Conservation (phyloP, 2,888 invertebrate species). For the Caenorhabditis sp. region DNA sequence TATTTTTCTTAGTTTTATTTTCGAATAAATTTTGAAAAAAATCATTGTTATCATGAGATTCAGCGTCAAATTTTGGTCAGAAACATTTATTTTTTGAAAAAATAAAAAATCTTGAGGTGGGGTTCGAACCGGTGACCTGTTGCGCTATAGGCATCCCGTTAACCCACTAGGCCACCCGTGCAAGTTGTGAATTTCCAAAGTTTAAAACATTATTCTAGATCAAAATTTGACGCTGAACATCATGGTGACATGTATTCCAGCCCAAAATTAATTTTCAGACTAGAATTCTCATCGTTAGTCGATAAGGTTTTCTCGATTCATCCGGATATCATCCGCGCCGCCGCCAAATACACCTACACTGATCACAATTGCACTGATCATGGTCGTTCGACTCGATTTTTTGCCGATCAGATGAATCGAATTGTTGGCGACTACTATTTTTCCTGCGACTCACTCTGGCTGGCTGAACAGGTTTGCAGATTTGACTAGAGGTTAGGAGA, state of each 20-base stretch:
- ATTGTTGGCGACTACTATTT: constrained; percentile 88
- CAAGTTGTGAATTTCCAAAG: not conserved
- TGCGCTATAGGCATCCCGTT: not conserved
- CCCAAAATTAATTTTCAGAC: no score
- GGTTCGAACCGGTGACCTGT: not conserved
- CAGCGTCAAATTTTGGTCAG: not conserved
- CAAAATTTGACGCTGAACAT: no score
- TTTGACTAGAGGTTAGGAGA: no score
- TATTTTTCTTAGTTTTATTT: not conserved
- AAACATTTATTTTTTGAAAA: not conserved
- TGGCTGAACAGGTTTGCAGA: constrained; percentile 55
- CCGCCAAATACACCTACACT: constrained; percentile 58
- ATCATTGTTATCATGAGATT: constrained; percentile 14
- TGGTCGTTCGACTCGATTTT: constrained; percentile 38
- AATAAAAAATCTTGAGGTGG: not conserved
- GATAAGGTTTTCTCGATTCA: constrained; percentile 35
- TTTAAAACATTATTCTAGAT: not conserved
- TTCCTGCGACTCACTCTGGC: constrained; percentile 69
- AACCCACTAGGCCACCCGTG: not conserved
- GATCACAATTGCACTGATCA: constrained; percentile 44
- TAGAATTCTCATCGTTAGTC: constrained; percentile 16
- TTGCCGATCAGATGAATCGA: constrained; percentile 61
- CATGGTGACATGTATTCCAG: no score
- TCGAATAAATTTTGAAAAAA: constrained; percentile 11
- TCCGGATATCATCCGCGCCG: constrained; percentile 60